A percentile compares a stretch with the other conserved stretches of the same genome.
These are phyloP conservation scores for Spermophilus dauricus DNA, from an alignment of 2,113 vertebrate genomes.

Conservation along the genomic window DNA sequence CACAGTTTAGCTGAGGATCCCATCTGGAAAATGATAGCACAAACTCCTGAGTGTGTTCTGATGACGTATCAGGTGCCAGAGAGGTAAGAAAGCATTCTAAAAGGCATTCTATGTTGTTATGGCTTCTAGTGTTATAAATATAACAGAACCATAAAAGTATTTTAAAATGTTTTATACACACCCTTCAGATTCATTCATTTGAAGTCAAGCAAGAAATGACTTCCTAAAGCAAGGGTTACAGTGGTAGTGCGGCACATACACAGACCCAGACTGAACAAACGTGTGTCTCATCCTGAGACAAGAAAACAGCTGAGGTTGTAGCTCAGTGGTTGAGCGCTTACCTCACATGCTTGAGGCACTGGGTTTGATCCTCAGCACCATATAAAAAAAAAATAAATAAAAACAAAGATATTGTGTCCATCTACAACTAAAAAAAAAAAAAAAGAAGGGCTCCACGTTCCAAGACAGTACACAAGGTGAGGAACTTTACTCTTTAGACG, in stretches of 20 bases:
- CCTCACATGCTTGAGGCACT: too few species aligned
- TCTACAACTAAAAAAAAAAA: too few species aligned
- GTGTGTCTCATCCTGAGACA: accelerated
- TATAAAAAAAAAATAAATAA: too few species aligned
- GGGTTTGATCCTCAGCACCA: too few species aligned
- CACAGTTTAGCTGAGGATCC: conserved; percentile 87
- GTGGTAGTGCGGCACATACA: accelerated
- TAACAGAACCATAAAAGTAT: background rate
- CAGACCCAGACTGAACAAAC: background rate
- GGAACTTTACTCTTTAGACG: background rate
- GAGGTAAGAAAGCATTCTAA: conserved; percentile 87
- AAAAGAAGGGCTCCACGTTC: background rate
- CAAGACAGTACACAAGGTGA: accelerated
- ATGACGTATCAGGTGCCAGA: conserved; percentile 94
- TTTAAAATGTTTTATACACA: background rate
- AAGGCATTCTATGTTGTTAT: background rate
- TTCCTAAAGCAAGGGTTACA: background rate
- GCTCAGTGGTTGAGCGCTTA: too few species aligned
- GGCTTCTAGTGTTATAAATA: background rate
- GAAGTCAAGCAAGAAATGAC: background rate
- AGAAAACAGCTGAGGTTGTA: too few species aligned
- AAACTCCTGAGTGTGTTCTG: conserved; percentile 89
- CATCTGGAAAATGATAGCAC: conserved; percentile 91
- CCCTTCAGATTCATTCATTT: background rate
- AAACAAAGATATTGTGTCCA: too few species aligned